Evolutionary conservation across 2,797 vertebrate genomes (phyloP).

Genomic region (Girardinus metallicus): DNA sequence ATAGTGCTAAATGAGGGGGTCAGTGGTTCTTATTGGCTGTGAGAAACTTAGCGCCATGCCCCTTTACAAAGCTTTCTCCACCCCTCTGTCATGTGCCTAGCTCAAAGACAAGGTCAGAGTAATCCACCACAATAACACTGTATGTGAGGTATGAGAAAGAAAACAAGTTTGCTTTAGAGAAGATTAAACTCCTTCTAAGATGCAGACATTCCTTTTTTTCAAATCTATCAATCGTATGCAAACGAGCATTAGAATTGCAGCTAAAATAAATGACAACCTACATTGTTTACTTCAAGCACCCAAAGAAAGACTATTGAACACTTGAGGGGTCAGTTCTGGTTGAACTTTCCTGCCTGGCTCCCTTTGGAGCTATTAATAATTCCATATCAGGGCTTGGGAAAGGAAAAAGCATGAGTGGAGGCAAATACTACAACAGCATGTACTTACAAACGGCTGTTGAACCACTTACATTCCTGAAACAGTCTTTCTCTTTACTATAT

Average conservation of each 20-base stretch:
- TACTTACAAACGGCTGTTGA: slow-evolving; percentile 35
- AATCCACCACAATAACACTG: slow-evolving; percentile 32
- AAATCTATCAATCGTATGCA: slow-evolving; percentile 57
- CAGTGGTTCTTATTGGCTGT: slow-evolving; percentile 76
- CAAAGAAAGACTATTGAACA: slow-evolving; percentile 57
- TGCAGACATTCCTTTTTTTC: slow-evolving; percentile 40
- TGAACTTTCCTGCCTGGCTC: slow-evolving; percentile 55
- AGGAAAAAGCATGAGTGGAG: slow-evolving; percentile 50
- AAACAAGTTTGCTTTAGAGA: slow-evolving; percentile 50
- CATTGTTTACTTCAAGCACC: slow-evolving; percentile 65
- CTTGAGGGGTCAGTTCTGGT: slow-evolving; percentile 50
- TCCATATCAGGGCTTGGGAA: slow-evolving; percentile 51
- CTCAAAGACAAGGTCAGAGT: slow-evolving; percentile 48
- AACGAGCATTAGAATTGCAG: slow-evolving; percentile 22
- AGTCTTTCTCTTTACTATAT: slow-evolving; percentile 56
- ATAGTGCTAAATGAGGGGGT: slow-evolving; percentile 50
- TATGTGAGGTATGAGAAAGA: slow-evolving; percentile 56
- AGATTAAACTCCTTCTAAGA: slow-evolving; percentile 69
- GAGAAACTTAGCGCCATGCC: slow-evolving; percentile 57
- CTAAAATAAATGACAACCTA: slow-evolving; percentile 54
- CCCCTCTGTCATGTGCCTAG: slow-evolving; percentile 75
- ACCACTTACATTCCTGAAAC: slow-evolving; percentile 49
- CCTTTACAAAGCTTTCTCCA: slow-evolving; percentile 67
- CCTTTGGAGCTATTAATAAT: slow-evolving; percentile 42
- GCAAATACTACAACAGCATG: slow-evolving; percentile 44